Evolutionary conservation across 1,140 invertebrate species (phyloP).

Genomic region (Bombus breviceps): DNA sequence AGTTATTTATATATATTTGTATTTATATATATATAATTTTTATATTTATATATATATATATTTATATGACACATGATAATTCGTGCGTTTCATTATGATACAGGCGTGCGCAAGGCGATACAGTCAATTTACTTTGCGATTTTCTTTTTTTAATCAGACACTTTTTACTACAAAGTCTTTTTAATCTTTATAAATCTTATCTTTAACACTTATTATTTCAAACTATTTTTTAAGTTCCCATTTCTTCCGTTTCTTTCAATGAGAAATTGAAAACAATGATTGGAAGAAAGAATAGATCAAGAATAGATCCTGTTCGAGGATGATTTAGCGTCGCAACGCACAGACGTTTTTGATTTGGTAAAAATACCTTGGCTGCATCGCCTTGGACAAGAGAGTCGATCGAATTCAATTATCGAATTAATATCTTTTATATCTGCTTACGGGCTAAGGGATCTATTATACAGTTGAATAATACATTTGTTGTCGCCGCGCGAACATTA

Average conservation of each 20-base stretch:
- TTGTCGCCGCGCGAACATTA: conserved; percentile 23
- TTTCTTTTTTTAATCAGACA: background rate
- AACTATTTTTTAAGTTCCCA: background rate
- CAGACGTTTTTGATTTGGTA: conserved; percentile 11
- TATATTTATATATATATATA: conserved; percentile 21
- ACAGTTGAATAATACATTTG: conserved; percentile 51
- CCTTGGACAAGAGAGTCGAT: conserved; percentile 55
- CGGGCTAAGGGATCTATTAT: conserved; percentile 43
- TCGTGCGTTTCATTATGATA: conserved; percentile 67
- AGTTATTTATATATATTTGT: conserved; percentile 34
- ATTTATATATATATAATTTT: conserved; percentile 30
- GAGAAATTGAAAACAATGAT: background rate
- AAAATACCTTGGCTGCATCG: conserved; percentile 58
- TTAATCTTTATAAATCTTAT: background rate
- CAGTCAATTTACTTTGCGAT: conserved; percentile 56
- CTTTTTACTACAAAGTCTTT: background rate
- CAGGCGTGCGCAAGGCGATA: conserved; percentile 62
- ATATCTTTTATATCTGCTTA: conserved; percentile 32
- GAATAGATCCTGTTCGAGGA: background rate
- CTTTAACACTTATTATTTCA: too few relatives aligned
- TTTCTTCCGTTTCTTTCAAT: background rate
- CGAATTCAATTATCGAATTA: conserved; percentile 19
- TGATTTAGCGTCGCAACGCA: background rate
- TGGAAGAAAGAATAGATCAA: background rate
- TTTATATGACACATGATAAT: conserved; percentile 61